These are phyloP conservation scores for Diarsia mendica DNA, from an alignment of 2,888 invertebrate species.

Conservation along the genomic window DNA sequence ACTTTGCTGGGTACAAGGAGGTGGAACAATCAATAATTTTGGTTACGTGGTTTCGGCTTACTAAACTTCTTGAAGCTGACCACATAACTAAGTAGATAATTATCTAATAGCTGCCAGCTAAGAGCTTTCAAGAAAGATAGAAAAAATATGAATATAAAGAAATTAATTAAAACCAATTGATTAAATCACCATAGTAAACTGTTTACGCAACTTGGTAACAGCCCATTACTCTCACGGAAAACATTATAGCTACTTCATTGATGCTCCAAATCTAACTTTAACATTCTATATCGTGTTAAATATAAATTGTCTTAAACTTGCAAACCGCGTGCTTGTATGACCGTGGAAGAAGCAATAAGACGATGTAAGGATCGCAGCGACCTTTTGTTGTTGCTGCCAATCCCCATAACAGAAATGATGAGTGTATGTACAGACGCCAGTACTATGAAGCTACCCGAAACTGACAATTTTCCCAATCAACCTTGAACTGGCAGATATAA, in stretches of 20 bases:
- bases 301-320: not conserved
- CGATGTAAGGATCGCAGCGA: no score
- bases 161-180: not conserved
- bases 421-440: no score
- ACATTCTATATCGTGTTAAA: not conserved
- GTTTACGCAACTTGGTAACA: not conserved
- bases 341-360: no score
- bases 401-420: no score
- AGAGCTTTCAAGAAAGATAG: not conserved
- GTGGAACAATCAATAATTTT: slow-evolving; percentile 11
- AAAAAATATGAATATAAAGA: not conserved
- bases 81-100: not conserved
- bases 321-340: not conserved
- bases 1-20: slow-evolving; percentile 26
- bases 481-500: no score
- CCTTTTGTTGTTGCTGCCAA: no score
- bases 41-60: not conserved
- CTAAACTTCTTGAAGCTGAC: not conserved
- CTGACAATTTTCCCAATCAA: no score
- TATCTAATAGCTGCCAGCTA: not conserved
- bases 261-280: not conserved
- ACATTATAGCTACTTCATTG: not conserved
- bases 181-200: not conserved
- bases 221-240: slow-evolving; percentile 1
- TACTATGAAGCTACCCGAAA: no score